phyloP scores from a whole-genome alignment of 2,113 vertebrate species.

The Nipponia nippon region DNA sequence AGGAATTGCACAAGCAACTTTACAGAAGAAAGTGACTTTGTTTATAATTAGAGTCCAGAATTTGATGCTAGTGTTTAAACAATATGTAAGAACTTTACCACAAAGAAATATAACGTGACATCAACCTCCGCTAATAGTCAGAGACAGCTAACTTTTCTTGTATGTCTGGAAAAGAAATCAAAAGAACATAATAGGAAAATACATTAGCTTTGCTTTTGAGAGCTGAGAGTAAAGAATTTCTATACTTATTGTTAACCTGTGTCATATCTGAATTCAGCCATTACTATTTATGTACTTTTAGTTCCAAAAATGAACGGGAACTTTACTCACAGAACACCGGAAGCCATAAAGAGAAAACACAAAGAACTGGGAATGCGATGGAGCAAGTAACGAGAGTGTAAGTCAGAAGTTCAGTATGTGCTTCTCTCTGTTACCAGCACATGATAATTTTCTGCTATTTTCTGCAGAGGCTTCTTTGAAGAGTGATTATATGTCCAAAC shows the following conservation, averaged over 20 bases:
- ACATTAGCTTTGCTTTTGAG: neutral
- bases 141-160: neutral
- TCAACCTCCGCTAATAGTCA: neutral
- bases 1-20: neutral
- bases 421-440: neutral
- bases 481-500: conserved; percentile 36
- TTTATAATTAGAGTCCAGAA: neutral
- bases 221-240: neutral
- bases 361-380: neutral
- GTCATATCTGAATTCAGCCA: neutral
- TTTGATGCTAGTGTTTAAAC: neutral
- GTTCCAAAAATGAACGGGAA: neutral
- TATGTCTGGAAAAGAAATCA: neutral
- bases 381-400: neutral
- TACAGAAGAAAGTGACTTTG: neutral
- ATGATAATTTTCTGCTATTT: conserved; percentile 47
- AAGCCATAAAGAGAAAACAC: neutral
- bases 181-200: neutral
- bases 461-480: conserved; percentile 31
- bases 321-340: neutral
- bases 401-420: neutral
- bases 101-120: neutral
- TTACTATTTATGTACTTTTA: neutral
- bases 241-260: neutral
- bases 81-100: neutral